Conservation (phyloP, 2,113 vertebrate genomes). For the Prochilodus magdalenae region DNA sequence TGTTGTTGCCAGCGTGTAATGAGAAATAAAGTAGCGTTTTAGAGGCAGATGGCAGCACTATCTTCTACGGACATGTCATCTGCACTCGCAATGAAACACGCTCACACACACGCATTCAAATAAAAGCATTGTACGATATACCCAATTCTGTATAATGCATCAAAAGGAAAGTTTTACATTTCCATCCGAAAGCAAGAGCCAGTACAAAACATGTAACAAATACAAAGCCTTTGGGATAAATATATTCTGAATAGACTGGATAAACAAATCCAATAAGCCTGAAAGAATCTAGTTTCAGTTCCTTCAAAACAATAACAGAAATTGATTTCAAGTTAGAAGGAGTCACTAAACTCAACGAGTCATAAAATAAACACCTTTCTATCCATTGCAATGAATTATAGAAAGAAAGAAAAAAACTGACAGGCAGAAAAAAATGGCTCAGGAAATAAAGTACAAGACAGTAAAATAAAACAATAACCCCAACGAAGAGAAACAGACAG, state of each 20-base stretch:
- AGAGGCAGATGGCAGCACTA: slow-evolving; percentile 62
- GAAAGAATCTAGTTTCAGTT: too few species aligned
- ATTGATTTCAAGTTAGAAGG: background rate
- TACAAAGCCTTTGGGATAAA: background rate
- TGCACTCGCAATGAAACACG: slow-evolving; percentile 27
- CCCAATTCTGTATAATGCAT: background rate
- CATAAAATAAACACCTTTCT: background rate
- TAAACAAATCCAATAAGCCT: too few species aligned
- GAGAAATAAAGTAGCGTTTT: slow-evolving; percentile 78
- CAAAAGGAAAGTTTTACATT: background rate
- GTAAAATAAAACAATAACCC: background rate
- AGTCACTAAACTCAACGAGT: background rate
- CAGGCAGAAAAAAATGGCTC: background rate
- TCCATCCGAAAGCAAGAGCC: background rate
- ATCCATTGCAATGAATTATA: background rate
- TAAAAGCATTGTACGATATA: background rate
- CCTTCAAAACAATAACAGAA: too few species aligned
- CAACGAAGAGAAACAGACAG: background rate
- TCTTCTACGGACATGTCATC: slow-evolving; percentile 56
- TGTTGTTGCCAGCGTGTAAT: slow-evolving; percentile 82
- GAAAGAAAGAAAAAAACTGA: background rate
- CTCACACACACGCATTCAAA: slow-evolving; percentile 11
- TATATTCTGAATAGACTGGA: background rate
- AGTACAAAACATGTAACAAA: background rate
- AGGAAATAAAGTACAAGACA: background rate